Conservation (phyloP, 2,113 vertebrate genomes). For the Rostratula benghalensis region DNA sequence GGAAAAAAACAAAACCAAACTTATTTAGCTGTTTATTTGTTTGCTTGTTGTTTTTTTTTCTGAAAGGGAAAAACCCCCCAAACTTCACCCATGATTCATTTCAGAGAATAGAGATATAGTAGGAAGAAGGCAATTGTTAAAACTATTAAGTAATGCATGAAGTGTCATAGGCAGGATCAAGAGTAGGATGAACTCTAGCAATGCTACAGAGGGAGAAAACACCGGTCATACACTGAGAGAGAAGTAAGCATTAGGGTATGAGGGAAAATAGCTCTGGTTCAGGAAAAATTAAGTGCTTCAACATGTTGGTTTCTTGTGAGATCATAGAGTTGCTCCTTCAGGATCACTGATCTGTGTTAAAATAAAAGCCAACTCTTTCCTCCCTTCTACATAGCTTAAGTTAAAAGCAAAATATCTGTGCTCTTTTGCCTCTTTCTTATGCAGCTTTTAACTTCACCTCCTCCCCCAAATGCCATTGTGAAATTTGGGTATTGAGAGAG, state of each 20-base stretch:
- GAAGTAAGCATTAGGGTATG: not conserved
- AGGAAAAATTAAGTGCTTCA: not conserved
- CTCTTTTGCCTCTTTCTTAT: not conserved
- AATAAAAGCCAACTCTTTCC: not conserved
- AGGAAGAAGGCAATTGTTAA: not conserved
- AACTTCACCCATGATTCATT: not conserved
- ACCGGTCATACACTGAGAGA: not conserved
- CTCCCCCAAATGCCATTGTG: rapidly evolving
- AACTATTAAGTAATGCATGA: not conserved
- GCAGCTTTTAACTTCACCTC: not conserved
- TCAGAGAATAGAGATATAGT: not conserved
- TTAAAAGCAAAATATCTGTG: not conserved
- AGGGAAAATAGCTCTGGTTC: not conserved
- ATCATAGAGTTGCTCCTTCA: not conserved
- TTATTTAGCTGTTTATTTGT: not conserved
- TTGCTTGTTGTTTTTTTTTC: not conserved
- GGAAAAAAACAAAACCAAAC: not conserved
- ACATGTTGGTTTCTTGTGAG: not conserved
- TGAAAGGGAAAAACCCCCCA: not conserved
- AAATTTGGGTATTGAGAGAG: not conserved
- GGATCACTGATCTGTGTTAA: not conserved
- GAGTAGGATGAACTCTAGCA: not conserved
- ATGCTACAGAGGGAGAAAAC: not conserved
- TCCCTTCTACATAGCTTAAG: not conserved
- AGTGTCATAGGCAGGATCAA: not conserved